Percentiles rank a stretch among this genome's conserved stretches.
These are phyloP conservation scores for Metalampra italica DNA, from an alignment of 2,888 invertebrate species.

Conservation along the genomic window DNA sequence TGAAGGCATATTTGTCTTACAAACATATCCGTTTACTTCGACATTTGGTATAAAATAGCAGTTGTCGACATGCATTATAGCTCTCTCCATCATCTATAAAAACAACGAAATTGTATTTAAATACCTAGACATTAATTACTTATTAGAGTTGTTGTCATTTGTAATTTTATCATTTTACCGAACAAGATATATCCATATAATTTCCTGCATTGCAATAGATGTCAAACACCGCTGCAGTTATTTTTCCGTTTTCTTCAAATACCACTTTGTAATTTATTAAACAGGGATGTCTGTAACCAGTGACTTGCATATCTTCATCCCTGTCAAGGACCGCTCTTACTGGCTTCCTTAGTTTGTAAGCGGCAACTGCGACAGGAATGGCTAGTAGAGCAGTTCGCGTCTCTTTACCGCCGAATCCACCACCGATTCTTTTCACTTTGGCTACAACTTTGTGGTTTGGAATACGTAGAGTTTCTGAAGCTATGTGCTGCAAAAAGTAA, in stretches of 20 bases:
- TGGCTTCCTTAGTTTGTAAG: slow-evolving; percentile 83
- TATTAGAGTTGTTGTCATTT: not conserved
- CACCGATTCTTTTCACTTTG: slow-evolving; percentile 88
- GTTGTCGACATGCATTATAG: slow-evolving; percentile 89
- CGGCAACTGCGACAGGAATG: slow-evolving; percentile 85
- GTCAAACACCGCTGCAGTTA: slow-evolving; percentile 80
- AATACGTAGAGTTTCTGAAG: slow-evolving; percentile 80
- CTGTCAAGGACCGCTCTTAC: slow-evolving; percentile 88
- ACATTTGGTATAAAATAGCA: slow-evolving; percentile 88
- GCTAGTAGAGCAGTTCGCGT: slow-evolving; percentile 79
- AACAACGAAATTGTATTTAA: slow-evolving; percentile 3
- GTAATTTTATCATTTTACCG: slow-evolving; percentile 60
- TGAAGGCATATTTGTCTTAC: slow-evolving; percentile 93
- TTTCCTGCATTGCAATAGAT: slow-evolving; percentile 86
- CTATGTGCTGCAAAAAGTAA: slow-evolving; percentile 70
- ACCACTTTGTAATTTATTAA: slow-evolving; percentile 86
- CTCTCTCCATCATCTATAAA: slow-evolving; percentile 86
- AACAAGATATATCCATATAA: slow-evolving; percentile 83
- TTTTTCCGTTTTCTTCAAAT: slow-evolving; percentile 82
- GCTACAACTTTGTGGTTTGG: slow-evolving; percentile 83
- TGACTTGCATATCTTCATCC: slow-evolving; percentile 91
- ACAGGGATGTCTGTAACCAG: slow-evolving; percentile 90
- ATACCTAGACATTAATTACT: not conserved
- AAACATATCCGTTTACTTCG: slow-evolving; percentile 83
- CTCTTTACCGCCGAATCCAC: slow-evolving; percentile 95